Conservation (phyloP, 2,888 invertebrate genomes). For the Drosophila villosipedis region DNA sequence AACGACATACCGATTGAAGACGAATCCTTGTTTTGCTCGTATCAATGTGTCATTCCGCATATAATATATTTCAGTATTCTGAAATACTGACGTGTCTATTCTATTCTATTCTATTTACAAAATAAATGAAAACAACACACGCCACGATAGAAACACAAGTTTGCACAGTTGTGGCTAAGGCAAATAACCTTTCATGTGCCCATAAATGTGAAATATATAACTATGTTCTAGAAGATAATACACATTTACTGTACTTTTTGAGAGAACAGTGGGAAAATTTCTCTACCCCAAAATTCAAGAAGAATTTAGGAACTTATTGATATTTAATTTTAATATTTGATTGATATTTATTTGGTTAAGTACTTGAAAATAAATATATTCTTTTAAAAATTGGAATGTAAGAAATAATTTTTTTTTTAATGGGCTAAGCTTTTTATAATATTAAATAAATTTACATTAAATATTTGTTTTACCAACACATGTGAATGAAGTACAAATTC, state of each 20-base stretch:
- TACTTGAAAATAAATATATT: too few relatives aligned
- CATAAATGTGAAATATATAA: conserved; percentile 1
- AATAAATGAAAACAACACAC: not conserved
- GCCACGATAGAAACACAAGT: conserved; percentile 8
- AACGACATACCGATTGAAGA: not conserved
- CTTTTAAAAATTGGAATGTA: too few relatives aligned
- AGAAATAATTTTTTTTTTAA: not conserved
- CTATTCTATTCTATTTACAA: not conserved
- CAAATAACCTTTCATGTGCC: conserved; percentile 14
- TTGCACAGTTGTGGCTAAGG: conserved; percentile 55
- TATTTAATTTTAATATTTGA: not conserved
- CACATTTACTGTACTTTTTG: not conserved
- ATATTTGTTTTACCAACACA: not conserved
- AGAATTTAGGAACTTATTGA: not conserved
- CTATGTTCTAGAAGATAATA: not conserved
- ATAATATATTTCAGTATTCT: not conserved
- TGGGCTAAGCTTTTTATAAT: not conserved
- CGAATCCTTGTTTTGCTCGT: conserved; percentile 55
- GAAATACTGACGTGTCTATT: conserved; percentile 32
- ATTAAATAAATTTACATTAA: not conserved
- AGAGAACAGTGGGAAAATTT: not conserved
- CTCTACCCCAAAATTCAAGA: not conserved
- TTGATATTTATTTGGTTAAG: not conserved
- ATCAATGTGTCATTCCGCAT: conserved; percentile 16
- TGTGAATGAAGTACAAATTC: not conserved